A percentile compares a stretch with the other conserved stretches of the same genome.
Evolutionary conservation across 2,888 invertebrate genomes (phyloP).

Genomic region (Oscheius myriophilus): DNA sequence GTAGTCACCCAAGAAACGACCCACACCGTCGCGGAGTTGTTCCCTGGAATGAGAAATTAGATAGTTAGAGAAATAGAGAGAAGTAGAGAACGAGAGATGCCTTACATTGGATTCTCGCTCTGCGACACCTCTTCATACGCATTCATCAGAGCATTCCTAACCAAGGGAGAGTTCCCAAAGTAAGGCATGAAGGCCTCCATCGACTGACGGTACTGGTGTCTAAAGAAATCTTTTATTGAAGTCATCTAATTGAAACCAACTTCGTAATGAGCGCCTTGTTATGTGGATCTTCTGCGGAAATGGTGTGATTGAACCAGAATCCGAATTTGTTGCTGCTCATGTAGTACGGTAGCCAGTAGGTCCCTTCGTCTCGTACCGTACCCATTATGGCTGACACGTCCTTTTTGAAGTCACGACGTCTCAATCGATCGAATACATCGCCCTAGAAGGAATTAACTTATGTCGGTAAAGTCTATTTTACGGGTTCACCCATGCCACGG

Average conservation of each 20-base stretch:
- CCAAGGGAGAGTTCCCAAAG: conserved; percentile 64
- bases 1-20: conserved; percentile 84
- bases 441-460: conserved; percentile 81
- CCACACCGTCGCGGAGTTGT: conserved; percentile 63
- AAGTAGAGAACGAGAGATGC: background rate
- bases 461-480: no score
- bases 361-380: conserved; percentile 88
- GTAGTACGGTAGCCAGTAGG: conserved; percentile 70
- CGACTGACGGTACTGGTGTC: conserved; percentile 61
- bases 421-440: conserved; percentile 75
- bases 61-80: conserved; percentile 4
- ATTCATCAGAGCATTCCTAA: conserved; percentile 66
- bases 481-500: no score
- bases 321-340: conserved; percentile 57
- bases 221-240: conserved; percentile 9
- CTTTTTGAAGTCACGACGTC: conserved; percentile 82
- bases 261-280: conserved; percentile 57
- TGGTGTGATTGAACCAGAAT: conserved; percentile 69
- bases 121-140: conserved; percentile 62
- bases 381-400: conserved; percentile 86
- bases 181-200: conserved; percentile 68
- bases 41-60: conserved; percentile 29
- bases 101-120: conserved; percentile 35
- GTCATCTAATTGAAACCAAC: conserved; percentile 14
- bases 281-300: conserved; percentile 65